Percentiles rank a stretch among this genome's conserved stretches.
phyloP scores from a whole-genome alignment of 1,140 invertebrate genomes.

The Eumaeus atala region DNA sequence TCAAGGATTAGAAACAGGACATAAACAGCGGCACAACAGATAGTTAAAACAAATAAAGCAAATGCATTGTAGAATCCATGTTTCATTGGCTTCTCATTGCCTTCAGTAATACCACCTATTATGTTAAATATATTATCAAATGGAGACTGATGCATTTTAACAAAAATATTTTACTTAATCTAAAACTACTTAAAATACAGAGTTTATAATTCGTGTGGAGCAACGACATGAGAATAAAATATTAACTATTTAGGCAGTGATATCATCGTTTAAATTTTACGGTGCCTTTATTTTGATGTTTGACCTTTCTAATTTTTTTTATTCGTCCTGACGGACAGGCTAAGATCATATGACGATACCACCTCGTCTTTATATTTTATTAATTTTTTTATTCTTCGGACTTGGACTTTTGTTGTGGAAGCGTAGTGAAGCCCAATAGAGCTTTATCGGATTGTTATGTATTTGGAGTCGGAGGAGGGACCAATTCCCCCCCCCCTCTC shows the following conservation, averaged over 20 bases:
- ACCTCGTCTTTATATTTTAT: too few relatives aligned
- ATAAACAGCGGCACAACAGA: constrained; percentile 81
- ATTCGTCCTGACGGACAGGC: too few relatives aligned
- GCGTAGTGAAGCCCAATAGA: too few relatives aligned
- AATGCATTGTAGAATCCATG: constrained; percentile 91
- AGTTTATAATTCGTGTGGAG: constrained; percentile 15
- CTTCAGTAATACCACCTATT: constrained; percentile 64
- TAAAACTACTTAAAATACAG: constrained; percentile 14
- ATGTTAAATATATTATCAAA: constrained; percentile 70
- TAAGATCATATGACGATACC: too few relatives aligned
- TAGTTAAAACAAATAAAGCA: constrained; percentile 80
- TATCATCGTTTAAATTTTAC: constrained; percentile 33
- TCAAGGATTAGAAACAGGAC: constrained; percentile 87
- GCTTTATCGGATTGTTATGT: too few relatives aligned
- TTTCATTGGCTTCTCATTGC: constrained; percentile 88
- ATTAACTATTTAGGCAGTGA: constrained; percentile 24
- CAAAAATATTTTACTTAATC: constrained; percentile 9
- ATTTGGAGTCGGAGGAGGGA: too few relatives aligned
- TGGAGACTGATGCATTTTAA: constrained; percentile 59
- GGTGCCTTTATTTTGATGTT: constrained; percentile 17
- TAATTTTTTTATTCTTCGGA: too few relatives aligned
- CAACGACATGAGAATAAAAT: constrained; percentile 15
- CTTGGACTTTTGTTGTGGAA: too few relatives aligned
- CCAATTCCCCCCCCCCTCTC: too few relatives aligned
- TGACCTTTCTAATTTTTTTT: too few relatives aligned